A percentile compares a stretch with the other conserved stretches of the same genome.
phyloP scores from a whole-genome alignment of 2,797 vertebrate species.

The Hydrolagus colliei region DNA sequence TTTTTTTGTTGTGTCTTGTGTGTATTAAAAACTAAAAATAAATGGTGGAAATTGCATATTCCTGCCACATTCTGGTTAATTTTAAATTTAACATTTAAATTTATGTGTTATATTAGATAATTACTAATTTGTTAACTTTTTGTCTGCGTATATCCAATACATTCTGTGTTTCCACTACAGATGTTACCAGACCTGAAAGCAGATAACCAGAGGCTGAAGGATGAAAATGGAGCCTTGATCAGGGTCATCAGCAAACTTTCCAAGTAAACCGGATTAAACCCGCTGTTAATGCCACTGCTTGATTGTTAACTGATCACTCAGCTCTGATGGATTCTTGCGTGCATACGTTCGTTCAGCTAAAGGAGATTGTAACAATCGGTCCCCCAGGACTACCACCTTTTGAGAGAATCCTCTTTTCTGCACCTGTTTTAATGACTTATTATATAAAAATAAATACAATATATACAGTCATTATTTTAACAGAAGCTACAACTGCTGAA shows the following conservation, averaged over 20 bases:
- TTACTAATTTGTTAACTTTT: no score
- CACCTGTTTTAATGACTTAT: constrained; percentile 27
- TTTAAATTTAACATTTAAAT: no score
- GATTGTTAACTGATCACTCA: constrained; percentile 59
- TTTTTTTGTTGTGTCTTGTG: background rate
- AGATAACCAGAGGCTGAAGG: constrained; percentile 99
- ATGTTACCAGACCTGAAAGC: constrained; percentile 98
- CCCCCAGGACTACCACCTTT: background rate
- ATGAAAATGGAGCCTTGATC: constrained; percentile 97
- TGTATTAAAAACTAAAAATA: background rate
- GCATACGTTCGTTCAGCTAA: constrained; percentile 28
- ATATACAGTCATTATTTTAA: constrained; percentile 64
- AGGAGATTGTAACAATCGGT: background rate
- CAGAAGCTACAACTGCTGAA: constrained; percentile 73
- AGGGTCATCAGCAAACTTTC: constrained; percentile 99
- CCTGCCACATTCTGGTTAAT: no score
- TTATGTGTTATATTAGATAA: no score
- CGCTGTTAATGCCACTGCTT: constrained; percentile 81
- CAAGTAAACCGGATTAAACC: constrained; percentile 72
- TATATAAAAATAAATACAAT: constrained; percentile 4
- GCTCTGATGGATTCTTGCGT: constrained; percentile 11
- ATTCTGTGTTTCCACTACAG: constrained; percentile 57
- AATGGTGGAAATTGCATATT: background rate
- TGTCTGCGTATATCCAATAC: background rate
- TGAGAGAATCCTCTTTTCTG: background rate